phyloP scores from a whole-genome alignment of 2,888 invertebrate genomes.

The Teleogryllus oceanicus region DNA sequence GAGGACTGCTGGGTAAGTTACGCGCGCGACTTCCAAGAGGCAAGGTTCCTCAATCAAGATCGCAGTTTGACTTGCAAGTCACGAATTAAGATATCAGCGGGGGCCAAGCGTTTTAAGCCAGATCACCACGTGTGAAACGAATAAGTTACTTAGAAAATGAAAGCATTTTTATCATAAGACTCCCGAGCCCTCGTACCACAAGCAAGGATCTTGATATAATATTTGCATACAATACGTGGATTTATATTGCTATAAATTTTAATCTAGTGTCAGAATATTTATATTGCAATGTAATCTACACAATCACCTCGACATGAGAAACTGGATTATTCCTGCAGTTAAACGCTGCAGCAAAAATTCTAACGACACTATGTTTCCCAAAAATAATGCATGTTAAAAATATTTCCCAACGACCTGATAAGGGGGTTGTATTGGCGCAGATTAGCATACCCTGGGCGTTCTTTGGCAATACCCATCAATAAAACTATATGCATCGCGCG shows the following conservation, averaged over 20 bases:
- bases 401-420: neutral
- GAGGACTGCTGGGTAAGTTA: no score
- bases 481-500: neutral
- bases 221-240: constrained; percentile 18
- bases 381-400: neutral
- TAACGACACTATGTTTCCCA: neutral
- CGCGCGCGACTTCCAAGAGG: no score
- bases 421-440: neutral
- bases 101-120: no score
- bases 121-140: no score
- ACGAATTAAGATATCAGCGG: no score
- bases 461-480: neutral
- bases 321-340: neutral
- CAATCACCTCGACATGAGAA: neutral
- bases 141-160: neutral
- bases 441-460: neutral
- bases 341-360: neutral
- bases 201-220: neutral
- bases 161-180: neutral
- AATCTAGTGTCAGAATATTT: neutral
- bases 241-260: constrained; percentile 2
- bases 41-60: no score
- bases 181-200: neutral
- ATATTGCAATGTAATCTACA: neutral
- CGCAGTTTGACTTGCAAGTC: no score